Evolutionary conservation across 2,797 vertebrate genomes (phyloP), one percentile per base, ranked within the genome.

Genomic region (Lepus townsendii): DNA sequence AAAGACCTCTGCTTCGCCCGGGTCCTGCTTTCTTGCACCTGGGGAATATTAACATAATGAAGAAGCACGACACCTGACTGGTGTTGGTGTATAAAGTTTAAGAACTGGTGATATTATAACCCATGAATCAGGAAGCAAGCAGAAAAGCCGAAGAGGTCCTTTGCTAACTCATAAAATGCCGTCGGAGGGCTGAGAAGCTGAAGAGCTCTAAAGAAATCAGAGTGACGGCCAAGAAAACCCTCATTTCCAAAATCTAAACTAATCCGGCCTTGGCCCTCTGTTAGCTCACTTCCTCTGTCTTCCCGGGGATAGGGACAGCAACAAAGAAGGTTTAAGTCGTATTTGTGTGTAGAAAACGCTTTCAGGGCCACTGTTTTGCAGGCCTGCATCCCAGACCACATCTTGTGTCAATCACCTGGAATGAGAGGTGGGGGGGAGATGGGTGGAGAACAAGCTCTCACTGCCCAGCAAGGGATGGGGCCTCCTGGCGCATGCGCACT

Each of bases 401-500:
- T 69, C 73, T 20, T 14, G 27, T 20, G 78, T 90, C 95, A 94
- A 82, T 90, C 93, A 94, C 90, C 82, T 85, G 52, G 26, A 35
- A 66, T 0, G 26, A 47, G 52, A 68, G 82, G 69, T 38, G 42
- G 92, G 88, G 42, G 50, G 60, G 60, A 38, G 50, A 60, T 27
- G 50, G 83, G 22, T 13, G 24, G 42, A 72, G 24, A 75, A 7
- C 62, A 68, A 71, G 17, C 54, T 57, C 87, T 83, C 42, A 7
- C 19, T 30, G 66, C 42, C 83, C 57, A 13, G 66, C 3, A 1
- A 76, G 13, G 62, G 42, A 69, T 27, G 62, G 52, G 65, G 47
- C 4, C 71, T 42, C 3, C 12, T 24, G 35, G 83, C 86, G 82
- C 95, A 73, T 94, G 96, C 96, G 95, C 95, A 62, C 26, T 94